Percentiles rank a stretch among this genome's conserved stretches.
Evolutionary conservation across 1,140 invertebrate genomes (phyloP).

Genomic region (Aphidius ervi): DNA sequence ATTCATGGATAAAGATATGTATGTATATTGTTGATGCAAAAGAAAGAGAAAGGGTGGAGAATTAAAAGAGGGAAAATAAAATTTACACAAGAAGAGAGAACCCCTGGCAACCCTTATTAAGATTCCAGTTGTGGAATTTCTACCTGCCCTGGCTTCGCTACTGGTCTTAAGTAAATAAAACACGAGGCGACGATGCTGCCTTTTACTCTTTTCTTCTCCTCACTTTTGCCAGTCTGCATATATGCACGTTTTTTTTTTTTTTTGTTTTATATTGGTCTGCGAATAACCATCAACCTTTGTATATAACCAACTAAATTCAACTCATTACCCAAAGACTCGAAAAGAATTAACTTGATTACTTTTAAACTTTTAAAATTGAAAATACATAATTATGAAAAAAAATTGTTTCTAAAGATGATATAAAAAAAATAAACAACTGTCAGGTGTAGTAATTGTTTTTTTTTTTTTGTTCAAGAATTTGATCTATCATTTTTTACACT

Average conservation of each 20-base stretch:
- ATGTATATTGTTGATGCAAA: too few relatives aligned
- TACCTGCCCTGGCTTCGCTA: slow-evolving; percentile 50
- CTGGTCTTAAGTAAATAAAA: slow-evolving; percentile 55
- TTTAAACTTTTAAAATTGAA: slow-evolving; percentile 1
- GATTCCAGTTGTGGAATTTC: slow-evolving; percentile 52
- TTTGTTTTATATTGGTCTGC: neutral
- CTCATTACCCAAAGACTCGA: neutral
- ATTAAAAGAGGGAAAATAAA: slow-evolving; percentile 9
- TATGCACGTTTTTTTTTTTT: slow-evolving; percentile 7
- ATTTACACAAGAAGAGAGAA: slow-evolving; percentile 33
- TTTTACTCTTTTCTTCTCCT: neutral
- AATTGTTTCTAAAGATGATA: too few relatives aligned
- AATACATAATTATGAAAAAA: neutral
- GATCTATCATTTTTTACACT: too few relatives aligned
- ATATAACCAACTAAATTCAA: neutral
- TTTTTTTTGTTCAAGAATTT: too few relatives aligned
- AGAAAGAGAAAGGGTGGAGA: neutral
- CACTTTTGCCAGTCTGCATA: slow-evolving; percentile 9
- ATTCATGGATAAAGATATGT: too few relatives aligned
- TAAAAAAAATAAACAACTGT: too few relatives aligned
- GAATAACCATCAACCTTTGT: neutral
- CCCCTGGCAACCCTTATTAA: slow-evolving; percentile 52
- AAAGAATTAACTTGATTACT: neutral
- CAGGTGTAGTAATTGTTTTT: too few relatives aligned
- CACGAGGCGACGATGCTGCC: slow-evolving; percentile 31